phyloP scores from a whole-genome alignment of 1,140 invertebrate species.

The Heliothis virescens region DNA sequence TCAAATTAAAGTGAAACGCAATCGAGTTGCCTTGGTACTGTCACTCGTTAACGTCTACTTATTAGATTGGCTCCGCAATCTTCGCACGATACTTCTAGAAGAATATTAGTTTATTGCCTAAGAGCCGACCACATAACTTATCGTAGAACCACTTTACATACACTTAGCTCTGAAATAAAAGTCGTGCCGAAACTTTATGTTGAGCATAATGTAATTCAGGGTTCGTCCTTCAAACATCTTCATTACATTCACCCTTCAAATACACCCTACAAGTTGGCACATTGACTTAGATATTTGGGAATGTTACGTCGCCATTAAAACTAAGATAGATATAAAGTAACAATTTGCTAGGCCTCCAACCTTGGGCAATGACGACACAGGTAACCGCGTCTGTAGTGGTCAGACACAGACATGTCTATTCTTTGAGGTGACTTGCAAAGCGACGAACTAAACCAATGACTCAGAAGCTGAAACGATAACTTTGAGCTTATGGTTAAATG shows the following conservation, averaged over 20 bases:
- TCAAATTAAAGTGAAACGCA: constrained; percentile 74
- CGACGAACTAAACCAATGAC: constrained; percentile 20
- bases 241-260: not conserved
- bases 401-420: constrained; percentile 19
- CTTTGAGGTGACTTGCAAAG: too few species aligned
- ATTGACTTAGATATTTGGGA: not conserved
- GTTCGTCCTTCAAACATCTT: not conserved
- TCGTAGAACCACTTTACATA: not conserved
- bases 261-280: not conserved
- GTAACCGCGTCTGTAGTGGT: not conserved
- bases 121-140: not conserved
- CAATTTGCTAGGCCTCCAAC: constrained; percentile 17
- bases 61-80: constrained; percentile 28
- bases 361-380: constrained; percentile 15
- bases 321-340: not conserved
- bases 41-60: constrained; percentile 33
- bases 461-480: not conserved
- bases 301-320: not conserved
- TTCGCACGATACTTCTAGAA: constrained; percentile 35
- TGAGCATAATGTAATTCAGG: not conserved
- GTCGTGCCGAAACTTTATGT: not conserved
- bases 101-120: constrained; percentile 20
- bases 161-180: not conserved
- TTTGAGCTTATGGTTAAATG: constrained; percentile 11
- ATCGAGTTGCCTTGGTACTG: constrained; percentile 57